Evolutionary conservation across 2,888 invertebrate species (phyloP), one percentile per base, ranked within the genome.

Genomic region (Tetrapedia diversipes): DNA sequence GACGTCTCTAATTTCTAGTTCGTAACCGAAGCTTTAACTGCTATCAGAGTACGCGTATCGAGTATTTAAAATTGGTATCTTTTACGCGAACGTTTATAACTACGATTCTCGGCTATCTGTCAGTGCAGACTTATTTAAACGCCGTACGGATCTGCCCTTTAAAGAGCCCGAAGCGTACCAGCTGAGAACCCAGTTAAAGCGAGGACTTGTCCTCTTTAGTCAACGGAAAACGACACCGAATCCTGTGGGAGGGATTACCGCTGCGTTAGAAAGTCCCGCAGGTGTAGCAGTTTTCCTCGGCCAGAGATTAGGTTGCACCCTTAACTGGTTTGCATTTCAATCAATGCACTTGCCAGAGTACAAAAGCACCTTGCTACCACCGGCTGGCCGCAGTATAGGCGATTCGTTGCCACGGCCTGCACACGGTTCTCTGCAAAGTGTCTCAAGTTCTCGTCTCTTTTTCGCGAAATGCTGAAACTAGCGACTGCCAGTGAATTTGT

Each of bases 261-360:
- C 43, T 45, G 66, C 47, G 41, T 70, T 73, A 65, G 47, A 82
- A 49, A 63, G 68, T 80, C 65, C 43, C 73, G 45, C 39, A 14
- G 60, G 57, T 70, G 57, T 67, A 60, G 67, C 77, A 82, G 78
- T 80, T 87, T 77, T 84, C 82, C 79, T 80, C 67, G 63, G 11
- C 16, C 34, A 74, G 75, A 86, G 87, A 90, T 91, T 89, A 85
- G 83, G 88, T 91, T 91, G 87, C 91, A 91, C 90, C 91, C 91
- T 88, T 89, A 82, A 88, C 86, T 90, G 88, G 90, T 89, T 91
- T 87, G 87, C 84, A 78, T 91, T 91, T 89, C 91, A 91, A 91
- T 91, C 91, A 91, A 91, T 91, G 91, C 84, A 80, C 77, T 70
- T 80, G 72, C 76, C 59, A 49, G 43, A 71, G 67, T 87, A 89